Evolutionary conservation across 2,113 vertebrate genomes (phyloP).

Genomic region (Diadophis punctatus): DNA sequence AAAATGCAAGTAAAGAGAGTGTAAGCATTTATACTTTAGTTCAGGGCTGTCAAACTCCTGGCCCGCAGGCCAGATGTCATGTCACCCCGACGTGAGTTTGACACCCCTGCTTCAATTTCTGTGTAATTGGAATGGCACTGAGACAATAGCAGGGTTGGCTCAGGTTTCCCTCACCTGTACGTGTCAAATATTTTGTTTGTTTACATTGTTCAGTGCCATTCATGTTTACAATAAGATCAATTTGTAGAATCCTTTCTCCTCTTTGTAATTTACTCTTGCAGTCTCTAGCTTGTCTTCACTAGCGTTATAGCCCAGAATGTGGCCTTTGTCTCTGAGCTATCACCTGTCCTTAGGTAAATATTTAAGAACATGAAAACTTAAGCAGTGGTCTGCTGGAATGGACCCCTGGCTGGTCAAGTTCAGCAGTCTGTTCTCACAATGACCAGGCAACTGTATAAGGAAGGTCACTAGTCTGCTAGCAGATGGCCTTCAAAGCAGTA

Average conservation of each 20-base stretch:
- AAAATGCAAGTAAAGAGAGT: background rate
- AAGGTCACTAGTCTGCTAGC: background rate
- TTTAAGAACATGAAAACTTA: background rate
- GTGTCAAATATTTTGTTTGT: constrained; percentile 20
- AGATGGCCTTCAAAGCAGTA: background rate
- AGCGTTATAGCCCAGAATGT: background rate
- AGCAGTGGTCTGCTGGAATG: background rate
- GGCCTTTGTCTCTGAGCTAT: background rate
- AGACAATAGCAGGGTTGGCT: constrained; percentile 29
- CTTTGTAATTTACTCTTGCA: background rate
- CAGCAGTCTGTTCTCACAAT: background rate
- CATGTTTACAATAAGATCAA: constrained; percentile 26
- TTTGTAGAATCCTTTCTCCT: background rate
- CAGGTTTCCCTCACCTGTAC: background rate
- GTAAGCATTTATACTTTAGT: background rate
- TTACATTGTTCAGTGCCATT: constrained; percentile 21
- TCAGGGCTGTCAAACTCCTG: no score
- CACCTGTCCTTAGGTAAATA: background rate
- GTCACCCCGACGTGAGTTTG: no score
- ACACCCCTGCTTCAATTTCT: background rate
- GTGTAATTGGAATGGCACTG: constrained; percentile 15
- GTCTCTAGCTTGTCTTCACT: background rate
- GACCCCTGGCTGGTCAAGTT: background rate
- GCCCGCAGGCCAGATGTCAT: no score
- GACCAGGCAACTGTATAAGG: background rate